These are phyloP conservation scores for Galago senegalensis DNA, from an alignment of 2,797 vertebrate species.

Conservation along the genomic window DNA sequence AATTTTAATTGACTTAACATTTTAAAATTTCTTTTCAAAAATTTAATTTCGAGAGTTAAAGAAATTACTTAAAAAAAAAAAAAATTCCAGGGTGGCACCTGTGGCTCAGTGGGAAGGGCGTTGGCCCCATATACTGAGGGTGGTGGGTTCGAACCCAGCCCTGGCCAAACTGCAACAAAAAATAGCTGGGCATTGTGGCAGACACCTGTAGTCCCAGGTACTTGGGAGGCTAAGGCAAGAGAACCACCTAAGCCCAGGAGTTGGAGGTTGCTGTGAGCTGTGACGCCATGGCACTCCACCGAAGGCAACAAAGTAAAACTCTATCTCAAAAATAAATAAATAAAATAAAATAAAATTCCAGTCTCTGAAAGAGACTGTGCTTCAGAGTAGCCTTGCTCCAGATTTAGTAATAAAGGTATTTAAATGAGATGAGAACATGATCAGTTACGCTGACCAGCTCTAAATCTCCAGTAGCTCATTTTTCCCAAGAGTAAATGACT, in stretches of 20 bases:
- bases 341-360: background rate
- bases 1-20: background rate
- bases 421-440: background rate
- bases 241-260: too few relatives aligned
- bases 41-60: slow-evolving; percentile 52
- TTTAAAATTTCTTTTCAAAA: slow-evolving; percentile 5
- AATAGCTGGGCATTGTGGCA: too few relatives aligned
- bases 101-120: too few relatives aligned
- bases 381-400: background rate
- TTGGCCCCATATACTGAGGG: too few relatives aligned
- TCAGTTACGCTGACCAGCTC: background rate
- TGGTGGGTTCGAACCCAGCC: too few relatives aligned
- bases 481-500: slow-evolving; percentile 4
- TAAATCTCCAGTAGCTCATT: background rate
- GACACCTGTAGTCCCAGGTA: too few relatives aligned
- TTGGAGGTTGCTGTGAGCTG: too few relatives aligned
- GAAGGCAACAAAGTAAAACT: too few relatives aligned
- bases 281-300: too few relatives aligned
- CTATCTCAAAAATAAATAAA: background rate
- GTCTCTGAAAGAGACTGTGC: background rate
- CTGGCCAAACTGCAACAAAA: too few relatives aligned
- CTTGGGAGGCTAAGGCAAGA: too few relatives aligned
- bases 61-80: background rate
- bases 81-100: background rate
- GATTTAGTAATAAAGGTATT: background rate